Conservation (phyloP, 2,888 invertebrate genomes). For the Lamellibrachia columna region DNA sequence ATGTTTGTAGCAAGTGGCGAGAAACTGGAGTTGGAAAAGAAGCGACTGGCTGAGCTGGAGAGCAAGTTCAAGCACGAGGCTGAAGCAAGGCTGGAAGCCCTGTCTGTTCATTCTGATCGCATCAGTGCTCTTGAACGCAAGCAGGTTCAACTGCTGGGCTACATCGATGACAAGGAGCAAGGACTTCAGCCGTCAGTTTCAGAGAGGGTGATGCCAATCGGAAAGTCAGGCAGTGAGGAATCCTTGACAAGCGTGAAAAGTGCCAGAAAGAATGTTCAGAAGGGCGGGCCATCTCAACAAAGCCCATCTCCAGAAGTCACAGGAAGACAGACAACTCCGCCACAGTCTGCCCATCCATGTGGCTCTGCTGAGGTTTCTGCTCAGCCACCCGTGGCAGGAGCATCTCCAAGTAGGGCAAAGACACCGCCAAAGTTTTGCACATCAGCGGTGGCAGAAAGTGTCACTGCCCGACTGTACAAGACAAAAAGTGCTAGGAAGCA, state of each 20-base stretch:
- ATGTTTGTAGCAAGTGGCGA: slow-evolving; percentile 31
- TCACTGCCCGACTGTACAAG: slow-evolving; percentile 25
- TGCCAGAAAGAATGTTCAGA: background rate
- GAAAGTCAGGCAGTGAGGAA: background rate
- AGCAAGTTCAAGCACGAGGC: background rate
- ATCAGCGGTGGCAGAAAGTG: background rate
- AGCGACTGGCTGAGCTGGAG: slow-evolving; percentile 18
- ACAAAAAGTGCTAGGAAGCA: background rate
- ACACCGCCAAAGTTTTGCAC: slow-evolving; percentile 16
- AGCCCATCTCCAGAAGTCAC: background rate
- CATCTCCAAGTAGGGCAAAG: background rate
- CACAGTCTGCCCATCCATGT: background rate
- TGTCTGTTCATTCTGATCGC: background rate
- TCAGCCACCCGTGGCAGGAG: background rate
- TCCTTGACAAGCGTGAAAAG: background rate
- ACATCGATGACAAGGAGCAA: slow-evolving; percentile 7
- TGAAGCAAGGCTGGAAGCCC: background rate
- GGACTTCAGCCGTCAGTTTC: background rate
- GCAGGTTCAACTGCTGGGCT: slow-evolving; percentile 18
- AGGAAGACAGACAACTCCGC: background rate
- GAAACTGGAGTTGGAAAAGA: slow-evolving; percentile 29
- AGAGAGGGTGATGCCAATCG: background rate
- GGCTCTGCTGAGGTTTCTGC: slow-evolving; percentile 7
- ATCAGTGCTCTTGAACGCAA: background rate
- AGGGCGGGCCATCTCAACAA: background rate